Evolutionary conservation across 1,140 invertebrate species (phyloP), one percentile per base, ranked within the genome.

Genomic region (Trichonephila inaurata): DNA sequence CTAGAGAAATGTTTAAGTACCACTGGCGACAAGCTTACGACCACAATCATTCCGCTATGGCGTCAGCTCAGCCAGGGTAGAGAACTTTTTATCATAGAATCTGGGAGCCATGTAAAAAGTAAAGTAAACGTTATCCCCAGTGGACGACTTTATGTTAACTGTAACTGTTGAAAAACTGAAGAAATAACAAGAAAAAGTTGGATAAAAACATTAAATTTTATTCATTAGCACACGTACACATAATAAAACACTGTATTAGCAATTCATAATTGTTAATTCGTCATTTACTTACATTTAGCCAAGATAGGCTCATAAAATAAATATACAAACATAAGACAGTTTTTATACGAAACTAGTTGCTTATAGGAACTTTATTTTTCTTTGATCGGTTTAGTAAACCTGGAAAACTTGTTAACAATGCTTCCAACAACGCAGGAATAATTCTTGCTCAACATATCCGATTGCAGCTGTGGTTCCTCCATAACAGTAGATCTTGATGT

Each of bases 301-400:
- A 40, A 18, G 2, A 77, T 33, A 6, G 72, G 72, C 72, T 40
- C 7, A 77, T 69, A 69, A 77, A 77, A 77, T 77, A 77, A 77
- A 77, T 77, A 77, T 77, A 77, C 72, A 28, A 33, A 77, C 72
- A 77, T 19, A 33, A 77, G 28, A 77, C 28, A 77, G 72, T 77
- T 28, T 77, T 77, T 77, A 40, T 18, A 77, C 72, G 72, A 77
- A 77, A 77, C 72, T 77, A 77, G 72, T 77, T 77, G 72, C 72
- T 33, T 19, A 33, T 77, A 77, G 72, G 72, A 77, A 77, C 72
- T 77, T 77, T 77, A 5, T 18, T 51, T 51, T 77, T 77, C 72
- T 77, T 77, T 77, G 72, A 77, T 77, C 72, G 72, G 72, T 77
- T 77, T 18, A 6, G 8, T 18, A 19, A 33, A 77, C 72, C 72